Evolutionary conservation across 2,797 vertebrate genomes (phyloP).

Genomic region (Thaleichthys pacificus): DNA sequence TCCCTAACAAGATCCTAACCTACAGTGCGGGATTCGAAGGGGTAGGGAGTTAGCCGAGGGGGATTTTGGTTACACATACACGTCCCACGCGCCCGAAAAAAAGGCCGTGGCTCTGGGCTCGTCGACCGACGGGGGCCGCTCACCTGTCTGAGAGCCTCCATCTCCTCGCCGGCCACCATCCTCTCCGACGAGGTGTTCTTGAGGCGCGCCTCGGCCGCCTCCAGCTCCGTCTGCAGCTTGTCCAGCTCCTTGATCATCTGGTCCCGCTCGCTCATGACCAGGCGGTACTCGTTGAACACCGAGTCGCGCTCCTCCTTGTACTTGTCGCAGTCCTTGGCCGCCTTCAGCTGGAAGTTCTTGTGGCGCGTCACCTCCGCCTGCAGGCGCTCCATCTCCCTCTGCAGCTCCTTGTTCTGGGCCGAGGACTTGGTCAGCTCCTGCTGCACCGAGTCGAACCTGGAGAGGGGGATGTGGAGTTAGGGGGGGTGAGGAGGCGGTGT

Average conservation of each 20-base stretch:
- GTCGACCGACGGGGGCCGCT: neutral
- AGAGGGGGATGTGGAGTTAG: neutral
- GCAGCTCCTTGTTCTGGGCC: slow-evolving; percentile 93
- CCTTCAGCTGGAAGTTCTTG: slow-evolving; percentile 93
- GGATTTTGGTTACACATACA: no score
- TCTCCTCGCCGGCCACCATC: slow-evolving; percentile 91
- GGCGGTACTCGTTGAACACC: slow-evolving; percentile 95
- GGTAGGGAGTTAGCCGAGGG: no score
- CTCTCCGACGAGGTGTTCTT: slow-evolving; percentile 96
- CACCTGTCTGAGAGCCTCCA: slow-evolving; percentile 96
- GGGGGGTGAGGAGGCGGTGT: neutral
- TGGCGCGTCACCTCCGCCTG: slow-evolving; percentile 93
- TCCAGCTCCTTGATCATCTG: slow-evolving; percentile 99
- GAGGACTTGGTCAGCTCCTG: slow-evolving; percentile 91
- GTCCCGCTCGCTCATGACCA: slow-evolving; percentile 98
- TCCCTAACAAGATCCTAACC: no score
- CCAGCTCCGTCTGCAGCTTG: slow-evolving; percentile 95
- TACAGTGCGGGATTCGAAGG: no score
- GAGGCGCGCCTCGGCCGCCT: slow-evolving; percentile 90
- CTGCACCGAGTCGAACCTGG: slow-evolving; percentile 91
- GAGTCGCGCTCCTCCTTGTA: slow-evolving; percentile 98
- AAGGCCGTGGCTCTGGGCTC: neutral
- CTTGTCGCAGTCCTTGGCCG: slow-evolving; percentile 92
- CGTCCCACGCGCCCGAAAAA: neutral
- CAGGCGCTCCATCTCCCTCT: slow-evolving; percentile 94